Percentiles rank a stretch among this genome's conserved stretches.
phyloP scores from a whole-genome alignment of 92 coral and sea anemone genomes.

The Isaurus tuberculatus region DNA sequence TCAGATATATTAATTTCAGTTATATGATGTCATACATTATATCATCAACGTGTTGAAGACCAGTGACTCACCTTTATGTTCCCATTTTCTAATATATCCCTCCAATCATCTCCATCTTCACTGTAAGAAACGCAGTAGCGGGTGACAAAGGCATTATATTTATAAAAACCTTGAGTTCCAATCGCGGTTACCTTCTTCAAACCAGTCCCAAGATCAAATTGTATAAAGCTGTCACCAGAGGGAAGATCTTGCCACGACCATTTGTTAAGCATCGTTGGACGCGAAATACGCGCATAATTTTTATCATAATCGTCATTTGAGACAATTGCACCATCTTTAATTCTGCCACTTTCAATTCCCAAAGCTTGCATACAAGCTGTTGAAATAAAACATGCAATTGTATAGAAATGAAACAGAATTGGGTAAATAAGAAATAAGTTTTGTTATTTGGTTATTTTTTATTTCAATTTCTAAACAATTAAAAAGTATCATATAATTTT shows the following conservation, averaged over 20 bases:
- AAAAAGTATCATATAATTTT: too few species aligned
- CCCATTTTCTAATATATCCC: constrained; percentile 61
- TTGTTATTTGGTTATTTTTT: too few species aligned
- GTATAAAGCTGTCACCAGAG: background rate
- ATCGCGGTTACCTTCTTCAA: constrained; percentile 10
- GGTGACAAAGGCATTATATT: background rate
- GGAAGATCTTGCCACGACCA: background rate
- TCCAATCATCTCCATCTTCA: constrained; percentile 68
- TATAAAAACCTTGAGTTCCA: constrained; percentile 16
- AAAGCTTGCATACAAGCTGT: constrained; percentile 31
- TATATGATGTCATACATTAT: too few species aligned
- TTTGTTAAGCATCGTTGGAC: background rate
- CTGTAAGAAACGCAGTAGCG: constrained; percentile 66
- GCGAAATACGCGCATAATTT: background rate
- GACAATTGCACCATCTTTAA: background rate
- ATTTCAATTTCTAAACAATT: too few species aligned
- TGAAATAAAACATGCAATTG: background rate
- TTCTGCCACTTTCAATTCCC: constrained; percentile 26
- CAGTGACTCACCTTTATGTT: constrained; percentile 45
- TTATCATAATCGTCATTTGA: background rate
- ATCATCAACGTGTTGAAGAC: too few species aligned
- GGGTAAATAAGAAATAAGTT: too few species aligned
- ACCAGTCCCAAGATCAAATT: constrained; percentile 36
- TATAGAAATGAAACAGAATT: background rate
- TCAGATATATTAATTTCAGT: too few species aligned